Conservation (phyloP, 2,797 vertebrate genomes). For the Parauchenoglanis ngamensis region DNA sequence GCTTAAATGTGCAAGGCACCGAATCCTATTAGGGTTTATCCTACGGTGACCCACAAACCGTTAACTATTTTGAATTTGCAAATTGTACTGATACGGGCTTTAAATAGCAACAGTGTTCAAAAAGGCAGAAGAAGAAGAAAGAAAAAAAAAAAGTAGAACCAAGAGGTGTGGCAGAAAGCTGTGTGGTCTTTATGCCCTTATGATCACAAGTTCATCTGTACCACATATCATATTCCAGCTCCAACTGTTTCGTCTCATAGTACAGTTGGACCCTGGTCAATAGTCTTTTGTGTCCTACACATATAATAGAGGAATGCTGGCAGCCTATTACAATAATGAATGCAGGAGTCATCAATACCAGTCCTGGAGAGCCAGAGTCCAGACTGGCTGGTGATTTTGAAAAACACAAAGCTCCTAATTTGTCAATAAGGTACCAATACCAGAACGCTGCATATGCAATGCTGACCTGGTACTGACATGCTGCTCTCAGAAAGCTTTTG, state of each 20-base stretch:
- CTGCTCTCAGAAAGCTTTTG: background rate
- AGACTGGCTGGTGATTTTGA: background rate
- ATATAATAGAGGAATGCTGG: background rate
- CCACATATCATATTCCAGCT: background rate
- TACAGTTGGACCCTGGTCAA: background rate
- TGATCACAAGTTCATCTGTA: background rate
- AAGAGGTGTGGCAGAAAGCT: slow-evolving; percentile 20
- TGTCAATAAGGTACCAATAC: background rate
- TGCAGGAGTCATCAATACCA: slow-evolving; percentile 19
- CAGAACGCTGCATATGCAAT: background rate
- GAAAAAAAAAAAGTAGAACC: slow-evolving; percentile 32
- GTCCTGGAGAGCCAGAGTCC: slow-evolving; percentile 1
- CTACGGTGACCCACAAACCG: background rate
- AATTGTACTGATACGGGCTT: background rate
- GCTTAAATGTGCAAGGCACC: background rate
- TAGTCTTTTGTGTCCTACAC: slow-evolving; percentile 14
- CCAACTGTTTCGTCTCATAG: background rate
- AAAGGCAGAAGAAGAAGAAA: background rate
- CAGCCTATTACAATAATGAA: slow-evolving; percentile 13
- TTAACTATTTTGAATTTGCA: slow-evolving; percentile 16
- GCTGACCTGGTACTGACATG: background rate
- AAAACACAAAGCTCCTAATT: background rate
- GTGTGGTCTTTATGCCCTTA: background rate
- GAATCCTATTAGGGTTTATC: background rate
- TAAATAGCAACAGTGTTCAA: slow-evolving; percentile 18